These are phyloP conservation scores for Coregonus suidteri DNA, from an alignment of 2,797 vertebrate species.

Conservation along the genomic window DNA sequence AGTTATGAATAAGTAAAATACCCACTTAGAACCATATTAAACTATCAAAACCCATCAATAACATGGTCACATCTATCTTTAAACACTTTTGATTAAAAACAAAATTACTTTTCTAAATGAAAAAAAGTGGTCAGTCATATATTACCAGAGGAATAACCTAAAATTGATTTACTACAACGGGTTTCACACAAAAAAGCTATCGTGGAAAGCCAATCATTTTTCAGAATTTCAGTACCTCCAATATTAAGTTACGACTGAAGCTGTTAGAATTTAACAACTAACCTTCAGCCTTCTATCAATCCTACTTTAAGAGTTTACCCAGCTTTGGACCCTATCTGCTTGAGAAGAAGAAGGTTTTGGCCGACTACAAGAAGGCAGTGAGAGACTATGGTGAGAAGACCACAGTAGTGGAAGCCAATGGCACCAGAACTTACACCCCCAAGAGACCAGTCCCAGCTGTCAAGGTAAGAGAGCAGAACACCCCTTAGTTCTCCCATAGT, in stretches of 20 bases:
- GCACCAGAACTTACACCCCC: conserved; percentile 63
- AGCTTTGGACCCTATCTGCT: conserved; percentile 84
- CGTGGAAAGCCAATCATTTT: not conserved
- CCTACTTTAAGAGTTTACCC: conserved; percentile 58
- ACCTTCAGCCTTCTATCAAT: conserved; percentile 1
- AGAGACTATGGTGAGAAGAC: conserved; percentile 43
- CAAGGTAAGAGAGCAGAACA: conserved; percentile 71
- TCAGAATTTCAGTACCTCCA: not conserved
- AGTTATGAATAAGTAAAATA: conserved; percentile 69
- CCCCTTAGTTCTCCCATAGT: not conserved
- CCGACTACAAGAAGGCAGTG: conserved; percentile 73
- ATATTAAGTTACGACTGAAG: not conserved
- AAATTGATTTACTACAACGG: not conserved
- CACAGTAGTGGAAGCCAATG: conserved; percentile 15
- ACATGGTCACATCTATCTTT: conserved; percentile 30
- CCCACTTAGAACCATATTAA: conserved; percentile 13
- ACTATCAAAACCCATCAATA: conserved; percentile 3
- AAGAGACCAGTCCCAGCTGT: conserved; percentile 75
- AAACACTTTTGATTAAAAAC: not conserved
- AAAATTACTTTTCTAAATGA: too few relatives aligned
- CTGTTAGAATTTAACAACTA: not conserved
- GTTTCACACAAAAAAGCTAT: not conserved
- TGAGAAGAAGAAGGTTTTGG: conserved; percentile 76
- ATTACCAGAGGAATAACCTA: not conserved
- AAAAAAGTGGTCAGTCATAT: not conserved